Conservation (phyloP, 2,888 invertebrate species). For the Pegoplata infirma region DNA sequence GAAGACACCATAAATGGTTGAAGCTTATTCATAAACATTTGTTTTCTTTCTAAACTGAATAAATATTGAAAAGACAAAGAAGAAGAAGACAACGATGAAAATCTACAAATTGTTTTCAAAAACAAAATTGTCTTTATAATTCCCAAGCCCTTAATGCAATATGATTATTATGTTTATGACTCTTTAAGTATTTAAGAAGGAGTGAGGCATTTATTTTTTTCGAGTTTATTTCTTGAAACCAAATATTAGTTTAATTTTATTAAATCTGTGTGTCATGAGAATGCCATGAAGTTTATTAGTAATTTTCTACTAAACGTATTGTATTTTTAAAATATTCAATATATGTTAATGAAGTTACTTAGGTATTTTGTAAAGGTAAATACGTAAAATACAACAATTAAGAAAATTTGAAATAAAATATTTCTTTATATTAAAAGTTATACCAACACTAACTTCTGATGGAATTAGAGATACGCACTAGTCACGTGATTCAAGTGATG, state of each 20-base stretch:
- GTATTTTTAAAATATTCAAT: background rate
- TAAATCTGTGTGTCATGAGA: constrained; percentile 40
- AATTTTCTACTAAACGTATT: background rate
- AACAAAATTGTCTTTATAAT: background rate
- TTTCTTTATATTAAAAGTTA: no score
- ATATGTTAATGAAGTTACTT: background rate
- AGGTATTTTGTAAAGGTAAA: no score
- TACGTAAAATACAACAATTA: no score
- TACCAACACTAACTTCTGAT: no score
- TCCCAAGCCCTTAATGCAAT: background rate
- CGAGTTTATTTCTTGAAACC: background rate
- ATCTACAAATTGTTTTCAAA: background rate
- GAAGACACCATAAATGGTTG: no score
- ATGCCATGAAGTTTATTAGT: background rate
- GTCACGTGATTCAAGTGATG: no score
- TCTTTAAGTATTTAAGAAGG: constrained; percentile 16
- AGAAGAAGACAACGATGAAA: background rate
- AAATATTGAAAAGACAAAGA: constrained; percentile 40
- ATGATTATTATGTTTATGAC: background rate
- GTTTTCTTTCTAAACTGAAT: constrained; percentile 68
- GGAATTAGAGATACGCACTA: no score
- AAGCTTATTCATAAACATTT: constrained; percentile 72
- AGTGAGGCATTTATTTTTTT: background rate
- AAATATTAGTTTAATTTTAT: constrained; percentile 44
- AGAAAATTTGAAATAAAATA: no score